Evolutionary conservation across 1,140 invertebrate species (phyloP).

Genomic region (Tetramorium alpestre): DNA sequence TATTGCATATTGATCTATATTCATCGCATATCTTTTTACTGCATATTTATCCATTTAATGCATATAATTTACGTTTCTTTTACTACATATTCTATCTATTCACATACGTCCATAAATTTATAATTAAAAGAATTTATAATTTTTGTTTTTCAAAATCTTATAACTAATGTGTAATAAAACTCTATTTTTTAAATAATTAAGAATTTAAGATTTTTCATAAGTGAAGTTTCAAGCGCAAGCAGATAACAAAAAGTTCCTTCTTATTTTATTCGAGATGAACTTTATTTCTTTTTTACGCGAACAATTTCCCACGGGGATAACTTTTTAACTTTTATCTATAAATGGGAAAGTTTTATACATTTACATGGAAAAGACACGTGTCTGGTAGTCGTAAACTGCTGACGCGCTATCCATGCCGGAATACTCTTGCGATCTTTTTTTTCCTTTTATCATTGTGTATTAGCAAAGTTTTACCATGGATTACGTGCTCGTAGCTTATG

Average conservation of each 20-base stretch:
- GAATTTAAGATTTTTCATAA: not conserved
- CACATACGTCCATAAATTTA: not conserved
- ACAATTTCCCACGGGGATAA: not conserved
- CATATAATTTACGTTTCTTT: not conserved
- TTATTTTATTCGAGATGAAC: not conserved
- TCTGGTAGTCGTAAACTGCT: constrained; percentile 16
- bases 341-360: constrained; percentile 21
- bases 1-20: not conserved
- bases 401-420: not conserved
- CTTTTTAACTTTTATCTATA: constrained; percentile 37
- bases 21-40: not conserved
- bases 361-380: constrained; percentile 41
- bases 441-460: not conserved
- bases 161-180: not conserved
- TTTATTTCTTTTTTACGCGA: not conserved
- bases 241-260: not conserved
- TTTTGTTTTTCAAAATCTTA: not conserved
- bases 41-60: not conserved
- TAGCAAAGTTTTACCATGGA: constrained; percentile 8
- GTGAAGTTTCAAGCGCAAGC: not conserved
- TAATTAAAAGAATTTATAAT: not conserved
- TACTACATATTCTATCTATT: not conserved
- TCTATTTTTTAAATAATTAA: not conserved
- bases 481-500: constrained; percentile 11
- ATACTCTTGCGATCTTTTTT: not conserved